Evolutionary conservation across 2,113 vertebrate genomes (phyloP).

Genomic region (Mirza zaza): DNA sequence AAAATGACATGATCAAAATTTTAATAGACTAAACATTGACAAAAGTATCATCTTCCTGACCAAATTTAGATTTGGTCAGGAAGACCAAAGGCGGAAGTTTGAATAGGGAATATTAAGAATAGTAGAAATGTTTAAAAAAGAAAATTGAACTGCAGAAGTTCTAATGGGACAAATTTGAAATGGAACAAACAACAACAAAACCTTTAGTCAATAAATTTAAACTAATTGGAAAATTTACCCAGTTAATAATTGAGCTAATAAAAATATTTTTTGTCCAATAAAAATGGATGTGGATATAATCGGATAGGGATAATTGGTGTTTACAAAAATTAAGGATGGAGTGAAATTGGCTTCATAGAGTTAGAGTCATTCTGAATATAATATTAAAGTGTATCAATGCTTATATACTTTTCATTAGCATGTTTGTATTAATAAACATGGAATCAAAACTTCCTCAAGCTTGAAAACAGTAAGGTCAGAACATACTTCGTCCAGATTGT

Average conservation of each 20-base stretch:
- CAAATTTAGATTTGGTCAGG: constrained; percentile 3
- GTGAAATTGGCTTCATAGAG: background rate
- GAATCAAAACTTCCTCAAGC: background rate
- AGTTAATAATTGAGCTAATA: background rate
- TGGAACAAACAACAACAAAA: background rate
- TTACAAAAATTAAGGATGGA: background rate
- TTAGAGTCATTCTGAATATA: constrained; percentile 31
- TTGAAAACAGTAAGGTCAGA: background rate
- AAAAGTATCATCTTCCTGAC: background rate
- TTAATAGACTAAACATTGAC: background rate
- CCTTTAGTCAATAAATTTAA: constrained; percentile 5
- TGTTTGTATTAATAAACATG: background rate
- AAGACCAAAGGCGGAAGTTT: constrained; percentile 17
- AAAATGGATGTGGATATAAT: background rate
- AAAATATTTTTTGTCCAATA: constrained; percentile 4
- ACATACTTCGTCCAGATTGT: background rate
- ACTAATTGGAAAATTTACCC: constrained; percentile 24
- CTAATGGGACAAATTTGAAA: background rate
- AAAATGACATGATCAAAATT: background rate
- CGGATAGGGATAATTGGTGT: background rate
- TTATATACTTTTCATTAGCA: background rate
- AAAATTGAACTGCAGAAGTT: background rate
- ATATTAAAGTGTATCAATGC: background rate
- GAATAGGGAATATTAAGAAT: background rate
- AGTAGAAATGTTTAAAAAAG: background rate